A percentile compares a stretch with the other conserved stretches of the same genome.
Conservation (phyloP, 1,140 invertebrate genomes). For the Brachionus koreanus region DNA sequence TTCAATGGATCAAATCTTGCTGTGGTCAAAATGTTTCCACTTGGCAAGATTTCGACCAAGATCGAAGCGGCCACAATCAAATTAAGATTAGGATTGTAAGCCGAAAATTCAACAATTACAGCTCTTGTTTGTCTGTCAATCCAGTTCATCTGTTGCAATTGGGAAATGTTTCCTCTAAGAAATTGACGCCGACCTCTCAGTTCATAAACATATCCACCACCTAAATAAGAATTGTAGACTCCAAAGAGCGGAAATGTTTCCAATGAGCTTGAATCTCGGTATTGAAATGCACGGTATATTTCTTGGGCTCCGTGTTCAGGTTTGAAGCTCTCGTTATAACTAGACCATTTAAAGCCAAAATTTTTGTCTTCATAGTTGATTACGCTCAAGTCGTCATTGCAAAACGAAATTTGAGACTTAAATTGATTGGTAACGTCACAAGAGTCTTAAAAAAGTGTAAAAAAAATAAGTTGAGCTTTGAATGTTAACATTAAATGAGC, state of each 20-base stretch:
- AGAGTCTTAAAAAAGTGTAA: not conserved
- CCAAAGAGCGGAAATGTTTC: conserved; percentile 60
- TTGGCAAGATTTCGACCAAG: conserved; percentile 60
- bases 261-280: conserved; percentile 52
- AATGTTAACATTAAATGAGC: too few species aligned
- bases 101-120: conserved; percentile 63
- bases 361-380: not conserved
- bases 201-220: conserved; percentile 62
- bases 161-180: conserved; percentile 53
- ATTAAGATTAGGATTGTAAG: conserved; percentile 65
- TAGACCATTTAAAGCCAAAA: conserved; percentile 46
- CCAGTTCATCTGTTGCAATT: conserved; percentile 59
- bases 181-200: conserved; percentile 56
- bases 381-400: not conserved
- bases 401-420: not conserved
- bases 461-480: not conserved
- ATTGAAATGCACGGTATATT: conserved; percentile 54
- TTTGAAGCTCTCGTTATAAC: conserved; percentile 46
- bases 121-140: conserved; percentile 63
- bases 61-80: conserved; percentile 61
- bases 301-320: not conserved
- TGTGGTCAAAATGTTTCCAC: conserved; percentile 60
- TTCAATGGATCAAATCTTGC: conserved; percentile 60
- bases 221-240: conserved; percentile 59
- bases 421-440: not conserved